Evolutionary conservation across 2,113 vertebrate species (phyloP).

Genomic region (human): DNA sequence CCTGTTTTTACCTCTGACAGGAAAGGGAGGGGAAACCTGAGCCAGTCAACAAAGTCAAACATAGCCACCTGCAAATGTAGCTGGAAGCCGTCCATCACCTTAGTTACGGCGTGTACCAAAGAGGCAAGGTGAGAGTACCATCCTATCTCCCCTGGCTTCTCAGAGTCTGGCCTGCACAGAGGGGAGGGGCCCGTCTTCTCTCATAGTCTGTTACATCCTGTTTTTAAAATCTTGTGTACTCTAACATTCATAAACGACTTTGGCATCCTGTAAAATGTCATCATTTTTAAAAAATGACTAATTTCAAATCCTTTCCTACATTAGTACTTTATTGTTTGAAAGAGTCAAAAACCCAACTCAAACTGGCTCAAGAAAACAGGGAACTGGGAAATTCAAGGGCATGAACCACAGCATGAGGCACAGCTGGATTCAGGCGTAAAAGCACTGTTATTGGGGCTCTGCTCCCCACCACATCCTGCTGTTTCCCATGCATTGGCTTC

Average conservation of each 20-base stretch:
- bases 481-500: not conserved
- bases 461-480: not conserved
- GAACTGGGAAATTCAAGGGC: not conserved
- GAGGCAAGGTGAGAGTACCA: not conserved
- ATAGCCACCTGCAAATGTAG: not conserved
- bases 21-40: not conserved
- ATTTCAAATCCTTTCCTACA: not conserved
- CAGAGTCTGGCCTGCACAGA: not conserved
- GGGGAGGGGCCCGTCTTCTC: not conserved
- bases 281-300: conserved; percentile 35
- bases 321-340: not conserved
- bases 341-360: not conserved
- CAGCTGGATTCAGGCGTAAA: not conserved
- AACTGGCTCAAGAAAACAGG: not conserved
- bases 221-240: not conserved
- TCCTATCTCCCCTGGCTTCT: not conserved
- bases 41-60: not conserved
- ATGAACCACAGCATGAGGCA: not conserved
- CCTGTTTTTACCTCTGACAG: not conserved
- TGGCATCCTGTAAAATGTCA: not conserved
- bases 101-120: not conserved
- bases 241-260: not conserved
- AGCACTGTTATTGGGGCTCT: not conserved
- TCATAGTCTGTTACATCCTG: not conserved
- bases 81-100: not conserved